Percentiles rank a stretch among this genome's conserved stretches.
Evolutionary conservation across 2,888 invertebrate genomes (phyloP).

Genomic region (Clivina fossor): DNA sequence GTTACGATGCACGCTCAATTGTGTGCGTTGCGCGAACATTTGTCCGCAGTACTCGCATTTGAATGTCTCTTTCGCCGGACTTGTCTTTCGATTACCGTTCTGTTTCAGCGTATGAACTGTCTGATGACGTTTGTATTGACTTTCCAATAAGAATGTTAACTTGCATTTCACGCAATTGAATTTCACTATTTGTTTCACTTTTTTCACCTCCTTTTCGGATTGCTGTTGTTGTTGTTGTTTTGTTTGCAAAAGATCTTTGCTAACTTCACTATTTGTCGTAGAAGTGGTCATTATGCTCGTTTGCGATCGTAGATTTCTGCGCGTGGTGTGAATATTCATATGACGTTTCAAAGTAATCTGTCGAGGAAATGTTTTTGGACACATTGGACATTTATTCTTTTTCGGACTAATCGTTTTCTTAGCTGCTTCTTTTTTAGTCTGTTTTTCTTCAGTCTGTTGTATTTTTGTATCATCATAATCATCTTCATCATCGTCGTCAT

Average conservation of each 20-base stretch:
- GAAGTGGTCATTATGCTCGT: slow-evolving; percentile 3
- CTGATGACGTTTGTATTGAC: slow-evolving; percentile 25
- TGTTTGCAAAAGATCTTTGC: slow-evolving; percentile 33
- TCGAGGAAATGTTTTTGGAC: slow-evolving; percentile 51
- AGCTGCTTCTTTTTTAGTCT: background rate
- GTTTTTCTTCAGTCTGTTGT: slow-evolving; percentile 15
- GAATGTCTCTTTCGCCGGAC: slow-evolving; percentile 33
- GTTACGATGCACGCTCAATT: slow-evolving; percentile 44
- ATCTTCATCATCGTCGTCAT: background rate
- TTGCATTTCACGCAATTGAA: slow-evolving; percentile 27
- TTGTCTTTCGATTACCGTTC: background rate
- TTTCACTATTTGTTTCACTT: slow-evolving; percentile 3
- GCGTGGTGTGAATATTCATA: slow-evolving; percentile 47
- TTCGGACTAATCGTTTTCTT: slow-evolving; percentile 9
- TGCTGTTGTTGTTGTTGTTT: slow-evolving; percentile 26
- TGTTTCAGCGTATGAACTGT: slow-evolving; percentile 19
- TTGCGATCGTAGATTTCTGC: slow-evolving; percentile 16
- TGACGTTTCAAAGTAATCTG: slow-evolving; percentile 49
- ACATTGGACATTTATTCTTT: slow-evolving; percentile 46
- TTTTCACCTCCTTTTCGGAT: too few relatives aligned
- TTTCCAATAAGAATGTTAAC: slow-evolving; percentile 26
- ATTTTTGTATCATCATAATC: slow-evolving; percentile 21
- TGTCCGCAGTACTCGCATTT: slow-evolving; percentile 47
- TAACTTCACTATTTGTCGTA: slow-evolving; percentile 38
- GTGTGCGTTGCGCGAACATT: slow-evolving; percentile 42